Conservation (phyloP, 2,888 invertebrate species). For the Tanytarsus gracilentus region DNA sequence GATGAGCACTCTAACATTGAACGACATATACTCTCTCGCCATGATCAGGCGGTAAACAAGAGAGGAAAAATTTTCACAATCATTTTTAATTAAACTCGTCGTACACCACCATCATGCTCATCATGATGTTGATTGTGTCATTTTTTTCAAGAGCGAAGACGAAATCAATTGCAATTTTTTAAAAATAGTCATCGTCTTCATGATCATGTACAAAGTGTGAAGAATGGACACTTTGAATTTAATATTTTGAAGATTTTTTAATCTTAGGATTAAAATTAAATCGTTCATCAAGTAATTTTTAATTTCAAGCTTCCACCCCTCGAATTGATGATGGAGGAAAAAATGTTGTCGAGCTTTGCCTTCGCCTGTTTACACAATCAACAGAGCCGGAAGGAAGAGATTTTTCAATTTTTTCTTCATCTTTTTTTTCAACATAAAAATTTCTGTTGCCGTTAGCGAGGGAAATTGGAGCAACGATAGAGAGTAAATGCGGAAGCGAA, state of each 20-base stretch:
- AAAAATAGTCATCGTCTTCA: too few relatives aligned
- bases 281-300: too few relatives aligned
- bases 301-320: too few relatives aligned
- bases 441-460: too few relatives aligned
- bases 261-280: too few relatives aligned
- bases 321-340: not conserved
- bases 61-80: conserved; percentile 5
- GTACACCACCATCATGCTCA: not conserved
- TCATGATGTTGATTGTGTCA: not conserved
- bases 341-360: not conserved
- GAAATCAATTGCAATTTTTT: too few relatives aligned
- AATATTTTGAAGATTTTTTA: too few relatives aligned
- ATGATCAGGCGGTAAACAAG: conserved; percentile 2
- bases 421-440: not conserved
- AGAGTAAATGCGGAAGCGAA: not conserved
- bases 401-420: not conserved
- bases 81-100: conserved; percentile 22
- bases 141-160: too few relatives aligned
- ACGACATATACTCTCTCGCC: too few relatives aligned
- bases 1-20: conserved; percentile 22
- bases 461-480: not conserved
- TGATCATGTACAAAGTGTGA: too few relatives aligned
- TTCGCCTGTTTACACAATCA: not conserved
- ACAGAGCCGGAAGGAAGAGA: not conserved
- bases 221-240: too few relatives aligned